Evolutionary conservation across 2,888 invertebrate species (phyloP).

Genomic region (Drosophila paranaensis): DNA sequence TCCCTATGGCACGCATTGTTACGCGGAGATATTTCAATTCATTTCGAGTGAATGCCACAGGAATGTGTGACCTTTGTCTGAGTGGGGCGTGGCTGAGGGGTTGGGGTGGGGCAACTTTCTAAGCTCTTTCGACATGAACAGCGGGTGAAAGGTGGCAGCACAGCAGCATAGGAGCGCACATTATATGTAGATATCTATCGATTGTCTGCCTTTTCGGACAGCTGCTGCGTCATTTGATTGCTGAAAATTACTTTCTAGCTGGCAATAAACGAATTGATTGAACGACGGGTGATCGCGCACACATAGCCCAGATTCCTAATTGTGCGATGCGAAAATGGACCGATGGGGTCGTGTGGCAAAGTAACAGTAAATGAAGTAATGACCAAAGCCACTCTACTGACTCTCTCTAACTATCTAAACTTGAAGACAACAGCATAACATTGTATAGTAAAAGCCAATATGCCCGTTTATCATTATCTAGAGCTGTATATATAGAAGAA

Average conservation of each 20-base stretch:
- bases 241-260: constrained; percentile 47
- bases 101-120: constrained; percentile 5
- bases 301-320: constrained; percentile 2
- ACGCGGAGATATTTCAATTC: constrained; percentile 44
- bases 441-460: neutral
- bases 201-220: constrained; percentile 8
- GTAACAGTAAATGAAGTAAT: neutral
- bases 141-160: constrained; percentile 50
- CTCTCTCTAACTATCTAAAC: too few species aligned
- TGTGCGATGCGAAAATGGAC: neutral
- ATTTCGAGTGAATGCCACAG: constrained; percentile 19
- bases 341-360: neutral
- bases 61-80: constrained; percentile 46
- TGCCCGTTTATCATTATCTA: neutral
- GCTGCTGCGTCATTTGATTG: constrained; percentile 31
- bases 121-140: constrained; percentile 7
- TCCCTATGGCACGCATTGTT: constrained; percentile 6
- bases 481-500: too few species aligned
- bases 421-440: neutral
- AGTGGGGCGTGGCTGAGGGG: neutral
- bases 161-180: neutral
- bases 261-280: constrained; percentile 31
- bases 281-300: constrained; percentile 3
- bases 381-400: too few species aligned
- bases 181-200: neutral